Conservation (phyloP, 2,888 invertebrate species). For the Magallana nippona region DNA sequence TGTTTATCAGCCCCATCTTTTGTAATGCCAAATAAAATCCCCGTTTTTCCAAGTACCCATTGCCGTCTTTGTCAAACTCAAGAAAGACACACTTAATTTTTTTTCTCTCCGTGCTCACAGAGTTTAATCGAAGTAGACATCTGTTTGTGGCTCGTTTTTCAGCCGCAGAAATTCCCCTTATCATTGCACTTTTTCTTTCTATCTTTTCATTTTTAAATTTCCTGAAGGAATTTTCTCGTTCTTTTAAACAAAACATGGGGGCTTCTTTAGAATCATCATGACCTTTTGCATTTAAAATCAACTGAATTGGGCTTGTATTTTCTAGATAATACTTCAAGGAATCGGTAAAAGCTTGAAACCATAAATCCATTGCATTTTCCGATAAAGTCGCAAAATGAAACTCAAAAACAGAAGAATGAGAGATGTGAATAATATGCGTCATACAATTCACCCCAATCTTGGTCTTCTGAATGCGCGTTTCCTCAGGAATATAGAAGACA, state of each 20-base stretch:
- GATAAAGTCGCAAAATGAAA: slow-evolving; percentile 49
- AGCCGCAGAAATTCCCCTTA: neutral
- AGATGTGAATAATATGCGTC: slow-evolving; percentile 51
- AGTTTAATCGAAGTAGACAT: neutral
- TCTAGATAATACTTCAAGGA: neutral
- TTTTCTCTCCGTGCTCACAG: slow-evolving; percentile 39
- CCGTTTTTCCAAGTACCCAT: slow-evolving; percentile 51
- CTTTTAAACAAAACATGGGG: neutral
- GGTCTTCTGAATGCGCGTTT: neutral
- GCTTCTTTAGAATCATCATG: too few species aligned
- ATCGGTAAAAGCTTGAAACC: slow-evolving; percentile 36
- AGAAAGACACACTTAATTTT: slow-evolving; percentile 56
- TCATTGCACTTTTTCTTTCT: neutral
- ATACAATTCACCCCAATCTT: slow-evolving; percentile 2
- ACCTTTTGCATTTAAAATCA: slow-evolving; percentile 17
- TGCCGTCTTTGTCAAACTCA: slow-evolving; percentile 54
- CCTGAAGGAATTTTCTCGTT: neutral
- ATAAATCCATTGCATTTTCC: slow-evolving; percentile 34
- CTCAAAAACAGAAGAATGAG: slow-evolving; percentile 51
- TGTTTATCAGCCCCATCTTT: slow-evolving; percentile 51
- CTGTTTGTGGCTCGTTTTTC: neutral
- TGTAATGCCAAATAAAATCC: slow-evolving; percentile 53
- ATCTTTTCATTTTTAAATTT: neutral
- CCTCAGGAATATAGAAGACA: neutral
- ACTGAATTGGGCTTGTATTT: slow-evolving; percentile 43